phyloP scores from a whole-genome alignment of 2,888 invertebrate genomes.

The Hirtodrosophila confusa region DNA sequence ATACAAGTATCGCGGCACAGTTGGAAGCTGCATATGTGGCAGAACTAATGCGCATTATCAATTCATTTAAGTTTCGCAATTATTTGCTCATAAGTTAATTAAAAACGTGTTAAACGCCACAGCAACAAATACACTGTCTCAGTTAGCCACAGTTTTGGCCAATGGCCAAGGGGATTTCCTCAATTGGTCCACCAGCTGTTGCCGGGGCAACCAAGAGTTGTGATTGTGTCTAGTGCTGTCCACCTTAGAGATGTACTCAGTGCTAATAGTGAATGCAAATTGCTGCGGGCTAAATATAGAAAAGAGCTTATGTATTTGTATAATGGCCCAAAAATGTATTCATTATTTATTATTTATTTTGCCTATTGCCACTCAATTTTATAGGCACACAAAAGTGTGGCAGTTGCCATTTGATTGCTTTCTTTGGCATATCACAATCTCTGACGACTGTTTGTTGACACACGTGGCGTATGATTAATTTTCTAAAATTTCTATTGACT shows the following conservation, averaged over 20 bases:
- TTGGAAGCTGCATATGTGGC: not conserved
- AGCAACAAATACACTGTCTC: constrained; percentile 19
- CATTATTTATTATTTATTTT: constrained; percentile 22
- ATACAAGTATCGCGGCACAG: constrained; percentile 25
- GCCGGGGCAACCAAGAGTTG: constrained; percentile 36
- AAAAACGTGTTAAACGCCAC: constrained; percentile 50
- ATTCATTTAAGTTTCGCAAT: constrained; percentile 30
- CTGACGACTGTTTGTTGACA: constrained; percentile 22
- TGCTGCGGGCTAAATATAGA: constrained; percentile 56
- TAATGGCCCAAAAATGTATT: constrained; percentile 19
- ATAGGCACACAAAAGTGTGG: constrained; percentile 16
- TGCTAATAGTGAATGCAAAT: constrained; percentile 45
- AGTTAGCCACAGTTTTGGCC: constrained; percentile 50
- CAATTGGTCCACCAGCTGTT: constrained; percentile 46
- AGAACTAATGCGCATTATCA: constrained; percentile 32
- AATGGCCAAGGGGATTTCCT: constrained; percentile 72
- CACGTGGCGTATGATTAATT: constrained; percentile 71
- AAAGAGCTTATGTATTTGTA: constrained; percentile 19
- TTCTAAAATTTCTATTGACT: constrained; percentile 35
- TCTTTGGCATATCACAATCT: constrained; percentile 36
- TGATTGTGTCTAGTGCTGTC: constrained; percentile 20
- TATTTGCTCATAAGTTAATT: constrained; percentile 63
- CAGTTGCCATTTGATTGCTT: constrained; percentile 38
- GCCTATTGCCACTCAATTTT: constrained; percentile 31
- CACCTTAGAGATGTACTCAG: constrained; percentile 3